Evolutionary conservation across 2,113 vertebrate species (phyloP).

Genomic region (Epinephelus fuscoguttatus): DNA sequence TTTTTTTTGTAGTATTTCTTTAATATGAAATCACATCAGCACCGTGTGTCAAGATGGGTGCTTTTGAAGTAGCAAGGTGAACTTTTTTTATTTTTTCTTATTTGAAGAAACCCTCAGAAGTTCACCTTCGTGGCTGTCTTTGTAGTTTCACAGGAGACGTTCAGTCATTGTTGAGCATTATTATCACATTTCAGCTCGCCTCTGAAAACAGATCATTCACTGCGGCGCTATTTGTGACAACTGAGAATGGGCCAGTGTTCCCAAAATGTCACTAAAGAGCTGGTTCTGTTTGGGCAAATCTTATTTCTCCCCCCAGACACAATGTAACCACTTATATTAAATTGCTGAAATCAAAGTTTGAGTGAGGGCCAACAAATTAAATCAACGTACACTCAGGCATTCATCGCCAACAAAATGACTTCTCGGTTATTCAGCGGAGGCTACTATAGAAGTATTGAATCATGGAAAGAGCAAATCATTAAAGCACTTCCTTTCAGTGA

Average conservation of each 20-base stretch:
- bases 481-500: slow-evolving; percentile 35
- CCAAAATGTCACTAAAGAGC: slow-evolving; percentile 51
- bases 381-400: slow-evolving; percentile 38
- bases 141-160: slow-evolving; percentile 50
- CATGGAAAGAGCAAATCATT: slow-evolving; percentile 59
- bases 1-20: slow-evolving; percentile 41
- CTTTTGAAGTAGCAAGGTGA: slow-evolving; percentile 57
- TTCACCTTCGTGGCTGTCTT: slow-evolving; percentile 64
- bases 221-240: slow-evolving; percentile 15
- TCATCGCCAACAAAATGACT: slow-evolving; percentile 40
- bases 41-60: slow-evolving; percentile 19
- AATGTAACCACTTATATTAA: slow-evolving; percentile 12
- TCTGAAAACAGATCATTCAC: slow-evolving; percentile 46
- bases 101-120: slow-evolving; percentile 33
- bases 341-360: slow-evolving; percentile 53
- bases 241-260: slow-evolving; percentile 24
- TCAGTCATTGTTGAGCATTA: slow-evolving; percentile 37
- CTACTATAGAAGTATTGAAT: slow-evolving; percentile 33
- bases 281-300: slow-evolving; percentile 1
- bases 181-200: slow-evolving; percentile 34
- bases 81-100: slow-evolving; percentile 10
- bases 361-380: slow-evolving; percentile 47
- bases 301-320: slow-evolving; percentile 14
- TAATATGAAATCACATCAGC: slow-evolving; percentile 62
- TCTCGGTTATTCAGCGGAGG: slow-evolving; percentile 25